Percentiles rank a stretch among this genome's conserved stretches.
phyloP scores from a whole-genome alignment of 2,113 vertebrate genomes.

The Helogale parvula region DNA sequence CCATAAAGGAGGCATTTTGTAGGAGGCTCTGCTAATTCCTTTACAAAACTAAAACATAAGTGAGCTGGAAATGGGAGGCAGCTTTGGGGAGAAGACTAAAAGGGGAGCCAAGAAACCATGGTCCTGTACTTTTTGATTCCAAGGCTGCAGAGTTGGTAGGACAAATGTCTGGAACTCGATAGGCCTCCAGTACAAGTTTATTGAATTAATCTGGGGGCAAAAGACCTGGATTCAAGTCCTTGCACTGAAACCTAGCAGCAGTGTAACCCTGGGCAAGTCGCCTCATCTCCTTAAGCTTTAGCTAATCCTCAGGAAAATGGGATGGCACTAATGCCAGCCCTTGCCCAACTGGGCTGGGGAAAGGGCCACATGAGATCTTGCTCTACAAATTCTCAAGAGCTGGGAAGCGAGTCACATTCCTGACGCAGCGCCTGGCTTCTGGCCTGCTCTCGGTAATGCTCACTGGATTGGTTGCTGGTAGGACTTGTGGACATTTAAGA shows the following conservation, averaged over 20 bases:
- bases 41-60: constrained; percentile 11
- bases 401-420: not conserved
- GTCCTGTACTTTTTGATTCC: not conserved
- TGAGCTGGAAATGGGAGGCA: not conserved
- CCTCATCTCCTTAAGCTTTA: not conserved
- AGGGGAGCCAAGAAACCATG: not conserved
- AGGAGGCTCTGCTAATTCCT: not conserved
- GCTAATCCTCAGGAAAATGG: not conserved
- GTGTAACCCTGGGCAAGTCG: not conserved
- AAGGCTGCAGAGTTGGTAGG: not conserved
- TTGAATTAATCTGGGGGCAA: not conserved
- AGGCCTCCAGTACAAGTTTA: not conserved
- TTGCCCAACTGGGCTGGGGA: not conserved
- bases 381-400: not conserved
- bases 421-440: not conserved
- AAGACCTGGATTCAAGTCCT: not conserved
- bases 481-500: not conserved
- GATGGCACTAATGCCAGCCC: not conserved
- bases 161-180: too few relatives aligned
- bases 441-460: not conserved
- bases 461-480: not conserved
- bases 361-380: not conserved
- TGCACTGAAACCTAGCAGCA: not conserved
- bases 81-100: not conserved
- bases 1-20: not conserved